phyloP scores from a whole-genome alignment of 2,888 invertebrate genomes.

The Stenodema calcarata region DNA sequence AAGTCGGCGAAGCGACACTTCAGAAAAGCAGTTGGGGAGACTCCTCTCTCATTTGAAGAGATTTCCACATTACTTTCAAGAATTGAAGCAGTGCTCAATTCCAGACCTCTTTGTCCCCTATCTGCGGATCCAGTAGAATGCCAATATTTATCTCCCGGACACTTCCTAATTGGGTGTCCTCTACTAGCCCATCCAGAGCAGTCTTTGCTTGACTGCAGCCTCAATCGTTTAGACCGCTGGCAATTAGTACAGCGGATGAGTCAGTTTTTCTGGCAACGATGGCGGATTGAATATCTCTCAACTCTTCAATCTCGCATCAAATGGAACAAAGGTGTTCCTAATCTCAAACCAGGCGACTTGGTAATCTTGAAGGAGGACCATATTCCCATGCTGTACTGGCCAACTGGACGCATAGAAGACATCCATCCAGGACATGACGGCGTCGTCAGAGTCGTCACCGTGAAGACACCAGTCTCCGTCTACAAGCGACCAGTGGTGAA shows the following conservation, averaged over 20 bases:
- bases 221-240: not conserved
- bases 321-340: not conserved
- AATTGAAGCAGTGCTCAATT: not conserved
- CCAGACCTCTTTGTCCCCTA: not conserved
- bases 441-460: not conserved
- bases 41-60: not conserved
- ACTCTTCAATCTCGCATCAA: not conserved
- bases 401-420: not conserved
- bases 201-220: no score
- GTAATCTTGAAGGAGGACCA: not conserved
- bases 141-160: not conserved
- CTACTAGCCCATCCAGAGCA: no score
- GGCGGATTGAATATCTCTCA: not conserved
- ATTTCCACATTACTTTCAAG: not conserved
- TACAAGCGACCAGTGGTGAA: not conserved
- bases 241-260: not conserved
- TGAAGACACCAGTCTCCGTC: not conserved
- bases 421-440: not conserved
- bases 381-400: not conserved
- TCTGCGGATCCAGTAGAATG: not conserved
- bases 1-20: no score
- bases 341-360: not conserved
- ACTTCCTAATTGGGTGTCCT: not conserved
- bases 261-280: not conserved
- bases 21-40: not conserved